Conservation (phyloP, 2,797 vertebrate species). For the Melanotaenia trifasciata region DNA sequence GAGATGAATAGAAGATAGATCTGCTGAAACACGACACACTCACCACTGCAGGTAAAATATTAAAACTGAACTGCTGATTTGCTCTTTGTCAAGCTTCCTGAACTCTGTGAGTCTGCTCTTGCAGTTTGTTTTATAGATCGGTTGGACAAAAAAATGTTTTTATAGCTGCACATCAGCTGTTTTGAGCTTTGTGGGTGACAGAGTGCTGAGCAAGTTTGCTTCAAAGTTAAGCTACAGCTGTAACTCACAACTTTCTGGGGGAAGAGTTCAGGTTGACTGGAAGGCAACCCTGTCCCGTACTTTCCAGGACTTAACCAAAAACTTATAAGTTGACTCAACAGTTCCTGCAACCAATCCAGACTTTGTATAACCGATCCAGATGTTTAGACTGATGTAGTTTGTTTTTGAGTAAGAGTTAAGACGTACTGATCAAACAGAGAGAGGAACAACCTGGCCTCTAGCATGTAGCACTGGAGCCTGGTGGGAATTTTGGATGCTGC, state of each 20-base stretch:
- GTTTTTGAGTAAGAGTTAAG: neutral
- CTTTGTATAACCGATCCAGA: neutral
- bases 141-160: constrained; percentile 56
- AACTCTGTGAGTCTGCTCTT: constrained; percentile 30
- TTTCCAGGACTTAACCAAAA: constrained; percentile 11
- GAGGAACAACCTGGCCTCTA: neutral
- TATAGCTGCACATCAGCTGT: constrained; percentile 53
- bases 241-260: constrained; percentile 19
- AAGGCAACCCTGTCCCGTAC: neutral
- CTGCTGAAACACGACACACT: too few relatives aligned
- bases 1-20: neutral
- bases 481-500: neutral
- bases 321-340: neutral
- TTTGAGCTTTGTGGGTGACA: constrained; percentile 38
- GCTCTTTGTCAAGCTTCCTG: neutral
- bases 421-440: neutral
- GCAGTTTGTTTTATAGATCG: constrained; percentile 58
- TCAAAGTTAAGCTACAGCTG: constrained; percentile 33
- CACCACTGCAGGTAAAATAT: too few relatives aligned
- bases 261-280: constrained; percentile 51
- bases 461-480: neutral
- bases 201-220: constrained; percentile 30
- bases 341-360: constrained; percentile 4
- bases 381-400: neutral
- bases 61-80: too few relatives aligned